Conservation (phyloP, 2,113 vertebrate genomes). For the Capreolus pygargus region DNA sequence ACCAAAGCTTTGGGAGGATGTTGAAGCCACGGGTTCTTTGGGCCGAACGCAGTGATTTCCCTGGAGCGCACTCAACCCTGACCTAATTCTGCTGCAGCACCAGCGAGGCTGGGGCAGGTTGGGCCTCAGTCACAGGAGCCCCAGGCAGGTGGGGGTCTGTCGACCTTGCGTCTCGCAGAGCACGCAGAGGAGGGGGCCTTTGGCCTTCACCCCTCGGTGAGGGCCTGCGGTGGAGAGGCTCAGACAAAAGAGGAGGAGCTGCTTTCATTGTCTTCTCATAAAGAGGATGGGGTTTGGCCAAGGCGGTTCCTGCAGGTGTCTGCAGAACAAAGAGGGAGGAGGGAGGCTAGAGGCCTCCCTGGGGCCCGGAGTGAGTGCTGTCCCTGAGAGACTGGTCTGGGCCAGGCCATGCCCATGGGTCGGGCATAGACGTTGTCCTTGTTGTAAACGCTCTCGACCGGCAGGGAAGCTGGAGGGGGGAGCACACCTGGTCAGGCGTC, state of each 20-base stretch:
- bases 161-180: rapidly evolving
- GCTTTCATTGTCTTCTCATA: not conserved
- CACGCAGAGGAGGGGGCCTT: not conserved
- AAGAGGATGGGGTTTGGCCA: not conserved
- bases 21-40: not conserved
- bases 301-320: not conserved
- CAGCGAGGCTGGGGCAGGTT: not conserved
- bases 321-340: too few species aligned
- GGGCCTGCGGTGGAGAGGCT: not conserved
- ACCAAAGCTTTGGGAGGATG: not conserved
- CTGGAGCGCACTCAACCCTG: not conserved
- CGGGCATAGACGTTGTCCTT: rapidly evolving
- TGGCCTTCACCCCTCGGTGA: rapidly evolving
- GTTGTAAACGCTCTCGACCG: rapidly evolving
- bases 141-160: not conserved
- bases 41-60: not conserved
- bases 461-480: not conserved
- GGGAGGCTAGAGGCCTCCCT: not conserved
- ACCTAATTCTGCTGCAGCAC: not conserved
- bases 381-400: not conserved
- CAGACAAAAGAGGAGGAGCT: not conserved
- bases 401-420: not conserved
- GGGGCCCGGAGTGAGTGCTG: rapidly evolving
- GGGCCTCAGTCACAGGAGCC: not conserved
- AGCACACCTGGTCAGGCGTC: too few species aligned